Conservation (phyloP, 2,888 invertebrate species). For the Thereva unica region DNA sequence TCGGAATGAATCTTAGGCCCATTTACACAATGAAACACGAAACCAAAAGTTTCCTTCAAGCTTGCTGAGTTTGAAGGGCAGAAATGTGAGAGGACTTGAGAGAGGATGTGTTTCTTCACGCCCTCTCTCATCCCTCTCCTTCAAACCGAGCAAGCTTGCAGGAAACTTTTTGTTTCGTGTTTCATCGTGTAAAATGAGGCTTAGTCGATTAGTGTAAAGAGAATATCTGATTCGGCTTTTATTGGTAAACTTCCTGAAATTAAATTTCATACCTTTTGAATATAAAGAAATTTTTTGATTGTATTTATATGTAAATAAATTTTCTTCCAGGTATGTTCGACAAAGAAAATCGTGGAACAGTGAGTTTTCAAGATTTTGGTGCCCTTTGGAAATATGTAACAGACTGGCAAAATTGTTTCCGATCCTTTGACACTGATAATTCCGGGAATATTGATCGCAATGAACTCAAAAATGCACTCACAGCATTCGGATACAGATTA, state of each 20-base stretch:
- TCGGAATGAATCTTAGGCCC: not conserved
- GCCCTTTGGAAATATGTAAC: slow-evolving; percentile 97
- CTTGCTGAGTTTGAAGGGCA: too few species aligned
- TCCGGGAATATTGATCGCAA: slow-evolving; percentile 89
- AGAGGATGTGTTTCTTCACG: too few species aligned
- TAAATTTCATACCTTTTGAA: too few species aligned
- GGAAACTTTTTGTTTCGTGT: too few species aligned
- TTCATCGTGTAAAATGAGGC: too few species aligned
- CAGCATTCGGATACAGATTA: slow-evolving; percentile 86
- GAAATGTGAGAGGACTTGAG: too few species aligned
- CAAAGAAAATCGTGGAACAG: slow-evolving; percentile 82
- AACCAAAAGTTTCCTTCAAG: too few species aligned
- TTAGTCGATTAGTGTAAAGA: not conserved
- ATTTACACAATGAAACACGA: too few species aligned
- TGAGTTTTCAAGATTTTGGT: slow-evolving; percentile 93
- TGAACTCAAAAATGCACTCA: slow-evolving; percentile 89
- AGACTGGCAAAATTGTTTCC: slow-evolving; percentile 96
- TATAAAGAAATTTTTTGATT: not conserved
- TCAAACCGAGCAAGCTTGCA: too few species aligned
- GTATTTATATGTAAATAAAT: not conserved
- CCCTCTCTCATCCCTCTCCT: too few species aligned
- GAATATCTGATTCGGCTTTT: not conserved
- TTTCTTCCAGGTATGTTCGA: slow-evolving; percentile 86
- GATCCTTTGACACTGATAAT: slow-evolving; percentile 90
- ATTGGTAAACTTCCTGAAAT: not conserved